These are phyloP conservation scores for Stenurella melanura DNA, from an alignment of 2,888 invertebrate species.

Conservation along the genomic window DNA sequence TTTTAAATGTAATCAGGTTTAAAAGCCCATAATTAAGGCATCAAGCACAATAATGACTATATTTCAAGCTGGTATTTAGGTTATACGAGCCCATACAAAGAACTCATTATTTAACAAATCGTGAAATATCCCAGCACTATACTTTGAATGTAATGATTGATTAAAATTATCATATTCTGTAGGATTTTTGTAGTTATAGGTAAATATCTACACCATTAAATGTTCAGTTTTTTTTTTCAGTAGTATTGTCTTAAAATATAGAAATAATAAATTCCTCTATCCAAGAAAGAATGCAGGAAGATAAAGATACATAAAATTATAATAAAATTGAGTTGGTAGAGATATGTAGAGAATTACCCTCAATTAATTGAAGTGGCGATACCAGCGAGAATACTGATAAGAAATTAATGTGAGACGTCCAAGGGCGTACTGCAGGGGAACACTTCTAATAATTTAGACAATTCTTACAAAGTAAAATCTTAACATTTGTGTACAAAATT, in stretches of 20 bases:
- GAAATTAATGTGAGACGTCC: conserved; percentile 7
- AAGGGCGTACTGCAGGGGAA: conserved; percentile 13
- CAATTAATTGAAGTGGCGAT: conserved; percentile 37
- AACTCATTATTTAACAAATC: no score
- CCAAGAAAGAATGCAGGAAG: conserved; percentile 5
- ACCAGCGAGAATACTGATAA: conserved; percentile 28
- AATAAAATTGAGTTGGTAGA: conserved; percentile 35
- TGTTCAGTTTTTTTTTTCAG: background rate
- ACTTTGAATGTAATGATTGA: background rate
- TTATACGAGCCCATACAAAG: no score
- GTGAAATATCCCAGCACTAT: background rate
- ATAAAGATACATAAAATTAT: conserved; percentile 43
- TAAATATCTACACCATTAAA: background rate
- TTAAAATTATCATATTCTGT: background rate
- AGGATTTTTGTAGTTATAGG: background rate
- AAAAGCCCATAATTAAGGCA: no score
- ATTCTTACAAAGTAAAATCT: no score
- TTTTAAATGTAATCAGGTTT: no score
- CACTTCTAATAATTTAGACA: no score
- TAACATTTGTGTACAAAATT: no score
- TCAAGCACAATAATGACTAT: no score
- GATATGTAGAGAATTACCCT: conserved; percentile 37
- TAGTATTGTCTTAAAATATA: conserved; percentile 3
- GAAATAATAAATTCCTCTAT: conserved; percentile 21
- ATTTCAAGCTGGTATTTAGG: no score